Evolutionary conservation across 2,888 invertebrate species (phyloP), one percentile per base, ranked within the genome.

Genomic region (Acanthosepion lycidas): DNA sequence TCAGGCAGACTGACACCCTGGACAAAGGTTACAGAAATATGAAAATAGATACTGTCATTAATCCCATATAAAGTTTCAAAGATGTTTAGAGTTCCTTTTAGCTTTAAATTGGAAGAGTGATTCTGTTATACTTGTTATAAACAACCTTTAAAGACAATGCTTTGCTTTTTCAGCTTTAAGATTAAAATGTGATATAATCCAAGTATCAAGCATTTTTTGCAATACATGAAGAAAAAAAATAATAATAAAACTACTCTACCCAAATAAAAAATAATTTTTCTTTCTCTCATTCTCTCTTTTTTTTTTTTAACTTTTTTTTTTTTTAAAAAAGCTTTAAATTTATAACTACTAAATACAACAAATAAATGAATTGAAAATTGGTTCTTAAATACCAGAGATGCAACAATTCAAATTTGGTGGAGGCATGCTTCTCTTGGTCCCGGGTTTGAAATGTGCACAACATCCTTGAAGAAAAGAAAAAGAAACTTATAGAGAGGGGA

Each of bases 391-490:
- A 78, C 78, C 78, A 78, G 78, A 18, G 15, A 78, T 78, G 78
- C 78, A 78, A 78, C 78, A 78, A 78, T 78, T 78, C 78, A 78
- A 78, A 78, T 78, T 78, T n/a, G 78, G 78, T 78, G 78, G 78
- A 78, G 78, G 78, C 78, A 78, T 78, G 78, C n/a, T 78, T 78
- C 78, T 78, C 78, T n/a, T 78, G 78, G 78, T n/a, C n/a, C 78
- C 78, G n/a, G 78, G 78, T 78, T 78, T 78, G 78, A 78, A 78
- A 78, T 78, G 78, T 78, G 78, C 78, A 78, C 78, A 78, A 78
- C 78, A 78, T 78, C 78, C 78, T 78, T 78, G 78, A 78, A 78
- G 78, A 78, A 33, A 78, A 78, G 78, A 78, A 78, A 78, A 78
- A 78, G 78, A 78, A 78, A 33, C n/a, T 78, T 78, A 12, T 78